A percentile compares a stretch with the other conserved stretches of the same genome.
phyloP scores from a whole-genome alignment of 2,113 vertebrate genomes.

The Pterocles burchelli region DNA sequence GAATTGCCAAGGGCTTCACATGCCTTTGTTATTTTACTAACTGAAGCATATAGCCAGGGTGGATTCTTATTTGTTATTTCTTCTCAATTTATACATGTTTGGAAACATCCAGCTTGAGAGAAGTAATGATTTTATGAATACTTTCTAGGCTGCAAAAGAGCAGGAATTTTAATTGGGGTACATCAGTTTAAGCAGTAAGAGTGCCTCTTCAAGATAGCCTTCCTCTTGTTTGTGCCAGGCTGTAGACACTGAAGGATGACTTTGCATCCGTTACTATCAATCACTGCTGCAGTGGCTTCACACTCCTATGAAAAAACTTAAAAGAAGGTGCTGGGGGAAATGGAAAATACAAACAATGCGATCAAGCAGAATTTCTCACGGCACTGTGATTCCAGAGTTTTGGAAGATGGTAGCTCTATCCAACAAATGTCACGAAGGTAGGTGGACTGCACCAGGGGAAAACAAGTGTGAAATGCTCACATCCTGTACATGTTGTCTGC shows the following conservation, averaged over 20 bases:
- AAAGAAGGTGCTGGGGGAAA: slow-evolving; percentile 4
- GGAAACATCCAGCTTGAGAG: not conserved
- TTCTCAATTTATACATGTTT: not conserved
- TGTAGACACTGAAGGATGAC: slow-evolving; percentile 39
- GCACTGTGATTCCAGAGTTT: not conserved
- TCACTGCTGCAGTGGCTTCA: slow-evolving; percentile 48
- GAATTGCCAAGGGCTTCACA: not conserved
- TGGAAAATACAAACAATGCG: slow-evolving; percentile 5
- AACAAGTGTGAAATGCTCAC: not conserved
- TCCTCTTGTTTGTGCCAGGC: slow-evolving; percentile 1
- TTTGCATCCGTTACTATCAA: slow-evolving; percentile 44
- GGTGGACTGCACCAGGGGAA: not conserved
- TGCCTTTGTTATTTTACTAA: not conserved
- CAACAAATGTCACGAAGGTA: not conserved
- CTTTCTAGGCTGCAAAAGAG: not conserved
- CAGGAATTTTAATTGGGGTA: not conserved
- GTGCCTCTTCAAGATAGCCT: not conserved
- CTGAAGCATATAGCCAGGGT: not conserved
- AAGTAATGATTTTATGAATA: not conserved
- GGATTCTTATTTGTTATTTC: not conserved
- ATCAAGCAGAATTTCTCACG: slow-evolving; percentile 35
- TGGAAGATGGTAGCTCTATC: not conserved
- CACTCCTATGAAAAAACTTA: slow-evolving; percentile 41
- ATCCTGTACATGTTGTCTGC: not conserved
- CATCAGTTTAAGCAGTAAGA: not conserved